phyloP scores from a whole-genome alignment of 2,113 vertebrate species.

The Macquaria australasica region DNA sequence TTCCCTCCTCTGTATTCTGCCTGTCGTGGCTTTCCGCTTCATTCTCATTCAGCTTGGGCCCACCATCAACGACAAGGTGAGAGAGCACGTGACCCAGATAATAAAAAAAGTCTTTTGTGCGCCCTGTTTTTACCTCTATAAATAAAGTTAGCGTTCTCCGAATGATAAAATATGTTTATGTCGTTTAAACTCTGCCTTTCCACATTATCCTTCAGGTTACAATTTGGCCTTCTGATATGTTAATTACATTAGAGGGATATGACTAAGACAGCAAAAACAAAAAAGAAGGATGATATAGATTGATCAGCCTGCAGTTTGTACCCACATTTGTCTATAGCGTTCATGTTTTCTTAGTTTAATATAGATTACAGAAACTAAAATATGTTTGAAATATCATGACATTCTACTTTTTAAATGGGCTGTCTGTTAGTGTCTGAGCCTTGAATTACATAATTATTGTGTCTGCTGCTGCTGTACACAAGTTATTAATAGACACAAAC shows the following conservation, averaged over 20 bases:
- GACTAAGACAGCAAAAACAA: too few relatives aligned
- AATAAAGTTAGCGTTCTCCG: neutral
- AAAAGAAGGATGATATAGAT: too few relatives aligned
- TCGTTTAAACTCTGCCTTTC: neutral
- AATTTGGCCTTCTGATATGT: neutral
- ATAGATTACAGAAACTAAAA: neutral
- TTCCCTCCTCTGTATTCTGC: slow-evolving; percentile 88
- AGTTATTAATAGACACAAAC: too few relatives aligned
- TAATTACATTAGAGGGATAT: neutral
- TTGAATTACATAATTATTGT: too few relatives aligned
- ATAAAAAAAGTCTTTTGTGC: neutral
- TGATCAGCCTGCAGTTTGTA: too few relatives aligned
- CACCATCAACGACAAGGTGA: slow-evolving; percentile 89
- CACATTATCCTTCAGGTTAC: neutral
- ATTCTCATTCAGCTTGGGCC: slow-evolving; percentile 86
- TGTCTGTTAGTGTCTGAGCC: too few relatives aligned
- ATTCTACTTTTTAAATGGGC: too few relatives aligned
- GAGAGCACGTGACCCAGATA: slow-evolving; percentile 2
- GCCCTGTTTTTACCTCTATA: neutral
- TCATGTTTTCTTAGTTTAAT: neutral
- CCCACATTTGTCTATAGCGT: neutral
- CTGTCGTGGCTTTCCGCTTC: slow-evolving; percentile 88
- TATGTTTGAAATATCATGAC: neutral
- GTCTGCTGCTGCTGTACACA: too few relatives aligned
- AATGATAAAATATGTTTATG: neutral